Conservation (phyloP, 2,113 vertebrate genomes). For the Pseudorasbora parva region DNA sequence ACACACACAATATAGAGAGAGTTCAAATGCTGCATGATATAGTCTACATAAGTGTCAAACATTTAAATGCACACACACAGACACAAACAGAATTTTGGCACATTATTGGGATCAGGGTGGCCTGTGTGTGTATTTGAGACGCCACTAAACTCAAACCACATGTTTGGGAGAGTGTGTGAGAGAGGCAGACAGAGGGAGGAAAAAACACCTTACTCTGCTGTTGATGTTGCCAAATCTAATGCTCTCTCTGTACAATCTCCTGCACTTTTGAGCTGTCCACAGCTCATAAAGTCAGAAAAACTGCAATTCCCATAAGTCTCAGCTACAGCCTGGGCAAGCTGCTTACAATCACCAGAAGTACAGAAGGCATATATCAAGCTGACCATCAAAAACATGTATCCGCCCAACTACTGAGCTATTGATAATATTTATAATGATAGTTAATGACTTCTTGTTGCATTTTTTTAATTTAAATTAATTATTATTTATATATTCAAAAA, state of each 20-base stretch:
- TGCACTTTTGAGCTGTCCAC: constrained; percentile 39
- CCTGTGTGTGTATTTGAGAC: constrained; percentile 35
- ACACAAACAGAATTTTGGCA: constrained; percentile 34
- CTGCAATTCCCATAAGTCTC: constrained; percentile 49
- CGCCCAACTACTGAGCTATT: not conserved
- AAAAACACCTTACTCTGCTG: constrained; percentile 33
- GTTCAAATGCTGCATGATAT: too few relatives aligned
- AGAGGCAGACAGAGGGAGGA: constrained; percentile 20
- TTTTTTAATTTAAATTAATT: not conserved
- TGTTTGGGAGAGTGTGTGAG: constrained; percentile 14
- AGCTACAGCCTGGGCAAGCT: constrained; percentile 26
- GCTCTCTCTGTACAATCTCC: constrained; percentile 28
- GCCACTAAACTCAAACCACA: constrained; percentile 50
- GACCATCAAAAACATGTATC: constrained; percentile 6
- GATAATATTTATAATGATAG: not conserved
- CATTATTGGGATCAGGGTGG: constrained; percentile 22
- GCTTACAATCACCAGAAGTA: constrained; percentile 20
- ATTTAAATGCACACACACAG: not conserved
- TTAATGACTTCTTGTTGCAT: not conserved
- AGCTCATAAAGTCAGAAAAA: constrained; percentile 45
- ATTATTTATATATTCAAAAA: too few relatives aligned
- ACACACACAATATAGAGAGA: too few relatives aligned
- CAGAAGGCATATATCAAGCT: constrained; percentile 6
- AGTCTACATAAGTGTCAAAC: too few relatives aligned
- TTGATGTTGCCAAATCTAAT: constrained; percentile 30